Base-by-base conservation (phyloP, 1,140 invertebrate genomes). In the Babylonia areolata region DNA sequence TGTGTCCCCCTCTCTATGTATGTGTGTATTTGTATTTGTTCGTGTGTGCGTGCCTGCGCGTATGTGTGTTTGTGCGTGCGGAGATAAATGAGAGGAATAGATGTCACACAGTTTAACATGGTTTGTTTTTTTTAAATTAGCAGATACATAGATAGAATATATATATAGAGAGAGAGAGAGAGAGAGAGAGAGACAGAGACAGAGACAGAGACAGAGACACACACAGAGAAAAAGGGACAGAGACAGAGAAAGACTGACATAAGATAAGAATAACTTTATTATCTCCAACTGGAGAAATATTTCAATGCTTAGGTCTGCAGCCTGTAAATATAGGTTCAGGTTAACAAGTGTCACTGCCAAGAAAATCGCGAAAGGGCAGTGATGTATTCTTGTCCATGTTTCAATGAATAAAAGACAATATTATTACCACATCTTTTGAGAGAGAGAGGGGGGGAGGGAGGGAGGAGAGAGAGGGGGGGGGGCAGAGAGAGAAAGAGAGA, bases 61-160 rank as follows among this genome's bases (percentile, higher is more conserved):
- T 73, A 20, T 37, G 71, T 73, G 35, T 73, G 71, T 73, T 2
- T 73, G 71, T 73, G 71, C 35, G 31, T 73, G 71, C 58, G n/a
- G 23, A 23, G n/a, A n/a, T n/a, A n/a, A n/a, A n/a, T n/a, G n/a
- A n/a, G n/a, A n/a, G n/a, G n/a, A n/a, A n/a, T n/a, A n/a, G n/a
- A n/a, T n/a, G n/a, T n/a, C n/a, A n/a, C n/a, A n/a, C n/a, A n/a
- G n/a, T n/a, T n/a, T n/a, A n/a, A n/a, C n/a, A n/a, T n/a, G n/a
- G n/a, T n/a, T n/a, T n/a, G n/a, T n/a, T 69, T 11, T 28, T 11
- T 28, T 5, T 69, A 28, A 3, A 69, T 31, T 11, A 69, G 23
- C 5, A 23, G 6, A 28, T 69, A 69, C 23, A 28, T 69, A 69
- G 6, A 23, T 69, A 28, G 6, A 31, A 69, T 69, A 31, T 69